Base-by-base conservation (phyloP, 2,113 vertebrate species). In the Prunella himalayana region DNA sequence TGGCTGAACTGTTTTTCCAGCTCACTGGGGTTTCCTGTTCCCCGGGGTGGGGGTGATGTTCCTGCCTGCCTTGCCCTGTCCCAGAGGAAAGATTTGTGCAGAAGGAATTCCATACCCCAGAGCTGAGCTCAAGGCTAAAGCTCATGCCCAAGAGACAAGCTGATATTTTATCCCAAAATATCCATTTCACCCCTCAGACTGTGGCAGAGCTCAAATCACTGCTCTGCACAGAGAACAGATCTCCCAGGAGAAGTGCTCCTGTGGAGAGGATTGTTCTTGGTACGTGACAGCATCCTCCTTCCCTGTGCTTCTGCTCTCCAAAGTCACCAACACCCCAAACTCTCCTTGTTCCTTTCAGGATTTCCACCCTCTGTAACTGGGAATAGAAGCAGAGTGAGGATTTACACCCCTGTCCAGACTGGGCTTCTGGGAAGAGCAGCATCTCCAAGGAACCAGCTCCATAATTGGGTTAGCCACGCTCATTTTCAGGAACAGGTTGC, bases 401-500 rank as follows among this genome's bases (percentile, higher is more conserved):
- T 88, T 82, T 42, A 18, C 42, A 47, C 1, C 1, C 22, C 2
- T n/a, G 37, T 9, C 68, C 56, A 22, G 60, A 54, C 20, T 1
- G 1, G n/a, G 4, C 47, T 90, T 54, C 72, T 79, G 82, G 86
- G 73, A 78, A 49, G 76, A 82, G 80, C 44, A 68, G 45, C 44
- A 68, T 37, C 47, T 4, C 77, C 33, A 39, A 78, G 92, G 80
- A 92, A 15, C 18, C 0, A 0, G 80, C 49, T 92, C 65, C 2
- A 0, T 88, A 93, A 97, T 90, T n/a, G 56, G 12, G 76, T 94
- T 96, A 96, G 56, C 76, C 25, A 35, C 0, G 8, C 82, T 97
- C 72, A 49, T 92, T 94, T 88, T 44, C 94, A 90, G 90, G 86
- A 97, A n/a, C 94, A 96, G 94, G 88, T 95, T 92, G 90, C 92